Evolutionary conservation across 2,888 invertebrate species (phyloP), one percentile per base, ranked within the genome.

Genomic region (Reticulitermes lucifugus): DNA sequence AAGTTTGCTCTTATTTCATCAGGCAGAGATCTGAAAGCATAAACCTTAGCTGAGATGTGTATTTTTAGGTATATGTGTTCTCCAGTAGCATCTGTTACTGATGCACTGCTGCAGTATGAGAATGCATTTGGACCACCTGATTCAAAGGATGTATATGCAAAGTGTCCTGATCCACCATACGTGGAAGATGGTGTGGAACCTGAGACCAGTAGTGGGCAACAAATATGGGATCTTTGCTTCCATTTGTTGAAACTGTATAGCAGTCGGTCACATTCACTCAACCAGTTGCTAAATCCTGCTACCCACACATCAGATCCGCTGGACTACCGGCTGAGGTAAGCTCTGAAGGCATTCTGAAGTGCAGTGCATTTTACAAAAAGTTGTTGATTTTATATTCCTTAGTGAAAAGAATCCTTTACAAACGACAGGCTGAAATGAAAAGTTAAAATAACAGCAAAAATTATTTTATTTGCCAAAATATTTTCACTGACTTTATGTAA

Each of bases 191-290:
- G 85, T 75, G 87, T 87, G 55, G 84, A 87, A 84, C 88, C 88
- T 43, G 88, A 85, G 21, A 70, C 70, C 25, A 85, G 75, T 84
- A 85, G 79, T 79, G 93, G 55, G 59, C 89, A 89, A 55, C 86
- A 89, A 35, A 89, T 91, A 35, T 91, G 91, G 86, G 97, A 98
- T 90, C 91, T 98, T 0, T 95, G 97, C 84, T 98, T 96, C 91
- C 96, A 97, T 90, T 90, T 98, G 86, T 90, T 98, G 25, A 94
- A 96, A 87, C 92, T 98, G 14, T 96, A 96, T 89, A 95, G 95
- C 3, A 92, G 93, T 82, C 92, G 93, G 29, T 92, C 92, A 87
- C 93, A 95, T 89, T 92, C 94, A 0, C 89, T 97, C 79, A 95
- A 96, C 88, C 91, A 92, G 83, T 90, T 96, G 12, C 90, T 97